Base-by-base conservation (phyloP, 1,140 invertebrate genomes). In the Leptonema lineaticorne region DNA sequence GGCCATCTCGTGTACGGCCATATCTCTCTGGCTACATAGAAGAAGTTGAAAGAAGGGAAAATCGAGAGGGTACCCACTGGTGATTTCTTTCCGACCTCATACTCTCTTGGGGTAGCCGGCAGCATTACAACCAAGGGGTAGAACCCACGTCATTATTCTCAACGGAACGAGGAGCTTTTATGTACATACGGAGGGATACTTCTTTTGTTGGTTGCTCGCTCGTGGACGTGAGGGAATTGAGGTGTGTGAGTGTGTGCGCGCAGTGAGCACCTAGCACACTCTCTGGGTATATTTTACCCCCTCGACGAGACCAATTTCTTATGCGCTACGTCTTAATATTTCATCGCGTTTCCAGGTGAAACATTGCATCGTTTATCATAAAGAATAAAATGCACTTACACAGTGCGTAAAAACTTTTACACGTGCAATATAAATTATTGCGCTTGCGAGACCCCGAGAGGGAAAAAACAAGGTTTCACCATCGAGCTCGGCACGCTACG, bases 141-240 rank as follows among this genome's bases (percentile, higher is more conserved):
- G n/a, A n/a, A n/a, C 56, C 6, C 26, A 16, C 18, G 56, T 58
- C 29, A 58, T 58, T 58, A 58, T 58, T 58, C 56, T 58, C 56
- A n/a, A 29, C 29, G 29, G 29, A 30, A 58, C 56, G 56, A 58
- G 56, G 29, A 20, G 56, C 29, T 26, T 58, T 27, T 58, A 27
- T 58, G 26, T 58, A 30, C 37, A n/a, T 48, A 22, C 56, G n/a
- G 9, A 58, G 28, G 56, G 56, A 58, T 58, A 29, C 20, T 58
- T 58, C 56, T 58, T 58, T 58, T 58, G 56, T 58, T n/a, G n/a
- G n/a, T n/a, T 58, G 28, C 29, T 58, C 29, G 16, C 20, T 18
- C 8, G 24, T 11, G 56, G 24, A 58, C 26, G 26, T 27, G 56
- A 58, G 29, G 56, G 11, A n/a, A 26, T 58, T 16, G 26, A 30